Conservation (phyloP, 2,797 vertebrate species). For the Chloroceryle amazona region DNA sequence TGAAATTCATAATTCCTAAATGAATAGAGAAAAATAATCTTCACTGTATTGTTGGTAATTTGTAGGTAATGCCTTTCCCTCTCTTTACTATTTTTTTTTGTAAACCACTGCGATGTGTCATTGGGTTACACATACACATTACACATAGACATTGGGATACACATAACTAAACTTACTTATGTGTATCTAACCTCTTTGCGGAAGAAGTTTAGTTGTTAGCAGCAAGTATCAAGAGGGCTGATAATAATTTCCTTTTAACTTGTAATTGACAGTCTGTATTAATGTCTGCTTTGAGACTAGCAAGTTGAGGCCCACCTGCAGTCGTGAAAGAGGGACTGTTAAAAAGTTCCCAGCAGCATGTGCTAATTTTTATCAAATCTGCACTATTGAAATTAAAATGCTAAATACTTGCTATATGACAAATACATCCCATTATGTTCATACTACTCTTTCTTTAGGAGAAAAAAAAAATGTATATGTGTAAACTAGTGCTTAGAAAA, state of each 20-base stretch:
- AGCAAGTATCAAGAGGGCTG: slow-evolving; percentile 60
- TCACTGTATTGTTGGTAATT: slow-evolving; percentile 8
- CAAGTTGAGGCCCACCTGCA: slow-evolving; percentile 16
- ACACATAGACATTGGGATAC: too few relatives aligned
- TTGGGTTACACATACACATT: neutral
- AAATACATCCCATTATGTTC: neutral
- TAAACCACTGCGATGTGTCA: slow-evolving; percentile 24
- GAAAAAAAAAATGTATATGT: neutral
- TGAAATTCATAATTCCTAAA: neutral
- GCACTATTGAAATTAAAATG: slow-evolving; percentile 7
- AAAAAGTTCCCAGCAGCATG: slow-evolving; percentile 24
- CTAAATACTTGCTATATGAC: neutral
- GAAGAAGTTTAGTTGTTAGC: slow-evolving; percentile 64
- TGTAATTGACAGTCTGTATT: slow-evolving; percentile 49
- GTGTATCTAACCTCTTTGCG: slow-evolving; percentile 64
- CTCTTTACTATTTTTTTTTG: slow-evolving; percentile 20
- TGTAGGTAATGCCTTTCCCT: slow-evolving; percentile 24
- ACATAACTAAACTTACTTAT: slow-evolving; percentile 31
- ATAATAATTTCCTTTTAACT: slow-evolving; percentile 68
- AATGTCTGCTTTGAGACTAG: slow-evolving; percentile 29
- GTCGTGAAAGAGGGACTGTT: neutral
- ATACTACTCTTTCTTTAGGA: neutral
- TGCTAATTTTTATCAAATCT: slow-evolving; percentile 22
- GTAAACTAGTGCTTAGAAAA: neutral
- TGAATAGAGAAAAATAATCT: slow-evolving; percentile 18